Percentiles rank a stretch among this genome's conserved stretches.
Evolutionary conservation across 1,140 invertebrate species (phyloP).

Genomic region (Atta texana): DNA sequence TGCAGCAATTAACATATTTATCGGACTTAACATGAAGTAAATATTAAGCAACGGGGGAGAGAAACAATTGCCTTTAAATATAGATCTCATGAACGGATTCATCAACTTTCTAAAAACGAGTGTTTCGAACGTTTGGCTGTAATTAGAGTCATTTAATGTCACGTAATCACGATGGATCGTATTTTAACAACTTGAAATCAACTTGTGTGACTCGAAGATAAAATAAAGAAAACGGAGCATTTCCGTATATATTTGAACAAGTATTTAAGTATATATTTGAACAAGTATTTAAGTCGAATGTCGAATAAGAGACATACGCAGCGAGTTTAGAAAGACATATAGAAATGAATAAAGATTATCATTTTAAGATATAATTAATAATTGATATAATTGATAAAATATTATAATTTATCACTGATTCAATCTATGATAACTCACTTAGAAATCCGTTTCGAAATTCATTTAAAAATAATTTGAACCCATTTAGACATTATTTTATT

Average conservation of each 20-base stretch:
- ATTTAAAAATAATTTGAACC: background rate
- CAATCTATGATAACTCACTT: background rate
- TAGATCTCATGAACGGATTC: conserved; percentile 32
- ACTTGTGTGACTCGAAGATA: background rate
- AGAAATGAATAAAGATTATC: background rate
- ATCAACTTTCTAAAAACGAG: conserved; percentile 39
- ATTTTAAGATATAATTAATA: background rate
- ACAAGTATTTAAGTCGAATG: background rate
- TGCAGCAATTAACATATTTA: conserved; percentile 67
- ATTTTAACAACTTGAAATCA: conserved; percentile 25
- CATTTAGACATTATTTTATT: too few relatives aligned
- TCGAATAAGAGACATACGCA: background rate
- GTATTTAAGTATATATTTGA: background rate
- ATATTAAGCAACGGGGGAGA: conserved; percentile 36
- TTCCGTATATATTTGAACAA: background rate
- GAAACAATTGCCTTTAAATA: conserved; percentile 3
- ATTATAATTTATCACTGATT: background rate
- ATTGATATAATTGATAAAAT: background rate
- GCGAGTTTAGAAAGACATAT: background rate
- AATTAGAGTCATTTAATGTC: conserved; percentile 47
- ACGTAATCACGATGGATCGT: background rate
- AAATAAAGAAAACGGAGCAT: background rate
- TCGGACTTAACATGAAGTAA: conserved; percentile 26
- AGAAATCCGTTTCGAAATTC: background rate
- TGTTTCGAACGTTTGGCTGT: conserved; percentile 14